Base-by-base conservation (phyloP, 23 tunicate genomes). In the Trididemnum clinides region DNA sequence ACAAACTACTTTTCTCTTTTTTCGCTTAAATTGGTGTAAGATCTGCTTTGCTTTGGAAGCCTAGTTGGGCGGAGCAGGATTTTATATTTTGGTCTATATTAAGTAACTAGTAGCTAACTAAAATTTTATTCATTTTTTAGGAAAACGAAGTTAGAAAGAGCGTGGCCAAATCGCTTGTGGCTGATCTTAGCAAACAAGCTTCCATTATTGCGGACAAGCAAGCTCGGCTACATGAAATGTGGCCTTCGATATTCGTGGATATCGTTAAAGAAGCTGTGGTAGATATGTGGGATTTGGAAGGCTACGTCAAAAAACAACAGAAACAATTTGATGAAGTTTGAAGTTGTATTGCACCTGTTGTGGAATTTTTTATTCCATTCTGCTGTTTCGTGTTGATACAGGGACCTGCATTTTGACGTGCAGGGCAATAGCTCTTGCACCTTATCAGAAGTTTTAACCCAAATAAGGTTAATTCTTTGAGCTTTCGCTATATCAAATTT, bases 191-290 rank as follows among this genome's bases (percentile, higher is more conserved):
- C 54, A 50, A 71, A 51, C 89, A 90, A 21, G 89, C 81, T 22
- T 75, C 58, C 26, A 49, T 65, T 1, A 90, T 85, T 19, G 88
- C 84, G 0, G 22, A 64, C 28, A 90, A 90, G 29, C 95, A 84
- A 34, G 38, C 86, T 58, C 50, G 84, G 36, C 63, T 90, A 39
- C 74, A 44, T 25, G 88, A 85, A 29, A 28, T 85, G n/a, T 90
- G 95, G 95, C 86, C 89, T 6, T 51, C 44, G 2, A 80, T 90
- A 23, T 90, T 90, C 33, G 86, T 90, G 10, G 83, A 85, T 28
- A 80, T 90, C 86, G 57, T 90, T 1, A 90, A 90, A 71, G 89
- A 90, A 30, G 86, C 95, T 0, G 89, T 90, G 33, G 27, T 79
- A 21, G 95, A 90, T 38, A 90, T 90, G 95, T 65, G 82, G 69